Conservation (phyloP, 2,113 vertebrate genomes). For the Noturus placidus region DNA sequence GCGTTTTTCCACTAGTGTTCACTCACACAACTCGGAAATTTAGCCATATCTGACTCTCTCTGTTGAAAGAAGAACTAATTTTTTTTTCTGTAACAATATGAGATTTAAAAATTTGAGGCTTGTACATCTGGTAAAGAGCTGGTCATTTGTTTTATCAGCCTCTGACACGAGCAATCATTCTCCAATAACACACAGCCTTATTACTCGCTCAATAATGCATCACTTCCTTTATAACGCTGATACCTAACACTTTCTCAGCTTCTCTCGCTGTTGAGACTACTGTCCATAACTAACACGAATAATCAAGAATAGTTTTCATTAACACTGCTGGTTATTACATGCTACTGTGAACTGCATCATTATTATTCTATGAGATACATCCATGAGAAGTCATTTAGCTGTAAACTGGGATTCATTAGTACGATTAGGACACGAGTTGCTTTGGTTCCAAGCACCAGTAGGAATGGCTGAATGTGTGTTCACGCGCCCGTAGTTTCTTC, state of each 20-base stretch:
- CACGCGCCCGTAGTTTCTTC: background rate
- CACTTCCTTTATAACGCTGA: conserved; percentile 68
- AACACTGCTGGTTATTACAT: background rate
- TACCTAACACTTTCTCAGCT: conserved; percentile 62
- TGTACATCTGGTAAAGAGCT: background rate
- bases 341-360: background rate
- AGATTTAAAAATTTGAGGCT: conserved; percentile 28
- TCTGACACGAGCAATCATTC: conserved; percentile 24
- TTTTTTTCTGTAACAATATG: background rate
- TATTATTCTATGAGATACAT: background rate
- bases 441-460: background rate
- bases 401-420: background rate
- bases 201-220: conserved; percentile 73
- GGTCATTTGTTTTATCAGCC: conserved; percentile 30
- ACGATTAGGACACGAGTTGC: background rate
- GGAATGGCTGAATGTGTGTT: background rate
- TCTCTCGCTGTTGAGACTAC: background rate
- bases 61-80: background rate
- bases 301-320: background rate
- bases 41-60: background rate
- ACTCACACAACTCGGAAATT: background rate
- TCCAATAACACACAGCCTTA: conserved; percentile 56
- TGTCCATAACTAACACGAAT: background rate
- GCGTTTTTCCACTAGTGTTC: background rate
- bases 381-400: background rate